These are phyloP conservation scores for Mesoligia furuncula DNA, from an alignment of 2,888 invertebrate species.

Conservation along the genomic window DNA sequence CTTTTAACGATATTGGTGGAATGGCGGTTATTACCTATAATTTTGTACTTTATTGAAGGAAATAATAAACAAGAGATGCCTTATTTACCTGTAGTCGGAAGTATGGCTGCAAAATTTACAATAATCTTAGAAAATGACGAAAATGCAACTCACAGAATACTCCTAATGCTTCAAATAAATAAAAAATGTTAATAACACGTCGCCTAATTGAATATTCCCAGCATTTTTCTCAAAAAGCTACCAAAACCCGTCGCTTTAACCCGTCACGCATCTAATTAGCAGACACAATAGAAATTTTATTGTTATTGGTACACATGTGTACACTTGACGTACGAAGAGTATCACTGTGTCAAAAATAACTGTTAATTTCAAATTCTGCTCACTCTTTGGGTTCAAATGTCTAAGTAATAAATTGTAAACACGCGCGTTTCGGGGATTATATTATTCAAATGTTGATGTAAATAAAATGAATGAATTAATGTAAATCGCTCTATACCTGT, in stretches of 20 bases:
- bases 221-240: background rate
- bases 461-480: background rate
- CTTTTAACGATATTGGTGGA: conserved; percentile 6
- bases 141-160: too few relatives aligned
- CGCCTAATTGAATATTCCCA: background rate
- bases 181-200: background rate
- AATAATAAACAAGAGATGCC: background rate
- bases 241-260: background rate
- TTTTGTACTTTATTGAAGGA: background rate
- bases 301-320: too few relatives aligned
- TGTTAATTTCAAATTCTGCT: conserved; percentile 9
- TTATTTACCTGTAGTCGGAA: background rate
- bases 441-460: conserved; percentile 15
- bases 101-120: background rate
- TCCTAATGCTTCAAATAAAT: background rate
- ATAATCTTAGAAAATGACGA: background rate
- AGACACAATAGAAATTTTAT: too few relatives aligned
- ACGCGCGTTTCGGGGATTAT: background rate
- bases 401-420: background rate
- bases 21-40: background rate
- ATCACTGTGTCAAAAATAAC: background rate
- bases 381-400: background rate
- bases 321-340: too few relatives aligned
- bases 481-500: background rate
- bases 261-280: too few relatives aligned